Percentiles rank a stretch among this genome's conserved stretches.
Evolutionary conservation across 2,888 invertebrate species (phyloP).

Genomic region (Stenodema calcarata): DNA sequence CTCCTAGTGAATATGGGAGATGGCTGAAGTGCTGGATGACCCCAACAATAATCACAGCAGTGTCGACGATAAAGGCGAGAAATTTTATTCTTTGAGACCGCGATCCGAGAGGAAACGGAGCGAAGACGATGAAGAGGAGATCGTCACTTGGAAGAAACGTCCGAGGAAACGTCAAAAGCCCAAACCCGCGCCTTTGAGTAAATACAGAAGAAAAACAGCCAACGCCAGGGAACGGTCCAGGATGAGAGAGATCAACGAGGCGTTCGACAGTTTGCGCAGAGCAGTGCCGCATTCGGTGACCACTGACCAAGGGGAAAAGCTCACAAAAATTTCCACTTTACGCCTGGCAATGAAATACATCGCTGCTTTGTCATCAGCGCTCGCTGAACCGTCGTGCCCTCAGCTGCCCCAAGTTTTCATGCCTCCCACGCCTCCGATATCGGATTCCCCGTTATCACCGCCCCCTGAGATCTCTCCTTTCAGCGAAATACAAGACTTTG

Average conservation of each 20-base stretch:
- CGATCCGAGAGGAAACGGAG: conserved; percentile 69
- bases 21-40: conserved; percentile 52
- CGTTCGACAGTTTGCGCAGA: conserved; percentile 80
- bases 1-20: conserved; percentile 24
- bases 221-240: conserved; percentile 86
- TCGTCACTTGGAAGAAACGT: conserved; percentile 58
- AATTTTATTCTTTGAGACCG: conserved; percentile 74
- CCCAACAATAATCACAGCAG: conserved; percentile 62
- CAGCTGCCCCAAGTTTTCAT: conserved; percentile 4
- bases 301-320: conserved; percentile 69
- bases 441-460: conserved; percentile 41
- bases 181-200: conserved; percentile 80
- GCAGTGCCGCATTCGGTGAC: conserved; percentile 71
- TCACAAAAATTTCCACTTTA: conserved; percentile 89
- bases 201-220: conserved; percentile 87
- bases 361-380: conserved; percentile 72
- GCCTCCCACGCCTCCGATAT: conserved; percentile 42
- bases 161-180: conserved; percentile 62
- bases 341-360: conserved; percentile 89
- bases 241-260: conserved; percentile 89
- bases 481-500: conserved; percentile 49
- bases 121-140: conserved; percentile 57
- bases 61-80: conserved; percentile 59
- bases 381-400: conserved; percentile 62
- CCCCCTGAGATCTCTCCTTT: conserved; percentile 32